These are phyloP conservation scores for Villa cingulata DNA, from an alignment of 2,888 invertebrate genomes.

Conservation along the genomic window DNA sequence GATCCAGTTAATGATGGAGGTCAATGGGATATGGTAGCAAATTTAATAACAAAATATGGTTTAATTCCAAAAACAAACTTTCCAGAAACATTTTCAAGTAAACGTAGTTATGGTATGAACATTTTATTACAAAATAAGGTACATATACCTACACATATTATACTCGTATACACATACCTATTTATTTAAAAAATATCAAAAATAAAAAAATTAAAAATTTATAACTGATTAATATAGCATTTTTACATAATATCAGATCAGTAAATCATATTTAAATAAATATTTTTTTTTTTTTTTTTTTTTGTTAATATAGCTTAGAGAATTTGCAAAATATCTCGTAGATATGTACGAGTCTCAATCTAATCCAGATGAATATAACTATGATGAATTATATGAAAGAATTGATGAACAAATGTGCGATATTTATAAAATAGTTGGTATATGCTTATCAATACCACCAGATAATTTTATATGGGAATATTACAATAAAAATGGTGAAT, in stretches of 20 bases:
- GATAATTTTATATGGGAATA: constrained; percentile 71
- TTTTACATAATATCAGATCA: too few species aligned
- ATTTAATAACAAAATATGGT: constrained; percentile 75
- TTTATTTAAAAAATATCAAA: too few species aligned
- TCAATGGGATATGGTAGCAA: constrained; percentile 87
- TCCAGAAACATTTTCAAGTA: constrained; percentile 68
- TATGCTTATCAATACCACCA: constrained; percentile 69
- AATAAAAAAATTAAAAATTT: too few species aligned
- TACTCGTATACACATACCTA: too few species aligned
- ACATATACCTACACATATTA: too few species aligned
- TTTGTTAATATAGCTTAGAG: constrained; percentile 48
- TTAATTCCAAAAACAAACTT: constrained; percentile 79
- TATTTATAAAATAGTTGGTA: constrained; percentile 68
- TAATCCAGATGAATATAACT: too few species aligned
- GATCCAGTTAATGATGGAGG: constrained; percentile 79
- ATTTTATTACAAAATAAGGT: constrained; percentile 71
- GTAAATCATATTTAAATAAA: too few species aligned
- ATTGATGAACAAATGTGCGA: constrained; percentile 59
- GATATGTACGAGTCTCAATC: too few species aligned
- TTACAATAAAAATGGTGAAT: constrained; percentile 67
- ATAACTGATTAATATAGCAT: too few species aligned
- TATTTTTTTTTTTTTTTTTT: not conserved
- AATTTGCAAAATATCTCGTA: constrained; percentile 61
- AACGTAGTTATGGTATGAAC: constrained; percentile 62
- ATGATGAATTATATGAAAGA: constrained; percentile 44